Evolutionary conservation across 2,797 vertebrate species (phyloP).

Genomic region (Tachyglossus aculeatus): DNA sequence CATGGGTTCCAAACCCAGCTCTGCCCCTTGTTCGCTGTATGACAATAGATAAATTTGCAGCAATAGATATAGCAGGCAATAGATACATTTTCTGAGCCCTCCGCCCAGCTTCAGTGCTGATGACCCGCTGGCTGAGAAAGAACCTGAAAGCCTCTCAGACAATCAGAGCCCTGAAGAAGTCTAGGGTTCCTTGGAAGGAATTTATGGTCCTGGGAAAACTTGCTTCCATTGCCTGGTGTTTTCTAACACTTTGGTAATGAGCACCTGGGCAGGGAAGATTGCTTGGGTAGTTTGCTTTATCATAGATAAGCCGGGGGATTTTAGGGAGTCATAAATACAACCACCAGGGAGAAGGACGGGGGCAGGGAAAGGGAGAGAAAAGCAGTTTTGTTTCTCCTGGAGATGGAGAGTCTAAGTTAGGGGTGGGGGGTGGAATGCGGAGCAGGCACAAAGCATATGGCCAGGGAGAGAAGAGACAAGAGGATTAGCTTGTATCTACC

Average conservation of each 20-base stretch:
- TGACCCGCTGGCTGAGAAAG: not conserved
- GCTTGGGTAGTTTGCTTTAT: slow-evolving; percentile 45
- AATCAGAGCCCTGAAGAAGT: slow-evolving; percentile 39
- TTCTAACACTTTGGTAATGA: slow-evolving; percentile 36
- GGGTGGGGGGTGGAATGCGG: not conserved
- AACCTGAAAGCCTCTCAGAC: slow-evolving; percentile 13
- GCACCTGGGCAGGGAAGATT: slow-evolving; percentile 29
- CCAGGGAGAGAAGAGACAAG: not conserved
- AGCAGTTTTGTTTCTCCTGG: not conserved
- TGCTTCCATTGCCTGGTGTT: slow-evolving; percentile 20
- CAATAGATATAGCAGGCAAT: no score
- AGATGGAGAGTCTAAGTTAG: no score
- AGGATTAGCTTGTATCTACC: no score
- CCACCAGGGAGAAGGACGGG: no score
- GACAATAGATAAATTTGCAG: no score
- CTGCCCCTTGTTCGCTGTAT: no score
- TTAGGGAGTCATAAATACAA: slow-evolving; percentile 46
- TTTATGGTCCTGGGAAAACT: slow-evolving; percentile 34
- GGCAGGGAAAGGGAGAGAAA: not conserved
- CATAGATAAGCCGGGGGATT: slow-evolving; percentile 44
- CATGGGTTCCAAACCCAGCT: no score
- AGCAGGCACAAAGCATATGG: not conserved
- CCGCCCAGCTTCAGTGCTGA: not conserved
- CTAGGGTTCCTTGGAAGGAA: slow-evolving; percentile 26
- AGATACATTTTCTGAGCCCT: not conserved